Base-by-base conservation (phyloP, 2,888 invertebrate genomes). In the Nomada ruficornis region DNA sequence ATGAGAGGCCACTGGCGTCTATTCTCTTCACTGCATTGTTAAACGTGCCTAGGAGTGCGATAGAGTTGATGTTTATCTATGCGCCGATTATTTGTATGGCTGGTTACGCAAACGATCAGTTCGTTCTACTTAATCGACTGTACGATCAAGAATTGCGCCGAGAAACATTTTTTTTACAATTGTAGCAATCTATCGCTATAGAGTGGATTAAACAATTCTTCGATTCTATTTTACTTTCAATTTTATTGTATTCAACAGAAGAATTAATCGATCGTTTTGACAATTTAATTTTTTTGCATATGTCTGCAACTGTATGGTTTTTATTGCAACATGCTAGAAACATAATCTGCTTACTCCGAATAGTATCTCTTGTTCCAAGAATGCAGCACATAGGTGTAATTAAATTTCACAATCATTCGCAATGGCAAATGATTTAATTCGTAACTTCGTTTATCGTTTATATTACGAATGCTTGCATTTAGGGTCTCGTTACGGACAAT, bases 1-100 rank as follows among this genome's bases (percentile, higher is more conserved):
- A 62, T 47, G 18, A 55, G 50, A 47, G 52, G 36, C 60, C 60
- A 62, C 62, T 65, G 52, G 54, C 65, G 52, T 60, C 47, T 62
- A n/a, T 20, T 60, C 26, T 60, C 2, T 68, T 72, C 50, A 15
- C 57, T 15, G 36, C 23, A 20, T 11, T n/a, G 50, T 13, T 60
- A 23, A 47, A 29, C 42, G 67, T 23, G n/a, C 20, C 9, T 62
- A 9, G n/a, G 18, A 26, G 36, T 42, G 26, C 60, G 42, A 77
- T 71, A 13, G 63, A 55, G 50, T 2, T 23, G 9, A 10, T 10
- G 20, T 13, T 47, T 54, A 76, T 55, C 64, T 55, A 55, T n/a
- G 10, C 23, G 26, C 47, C 29, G 72, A 64, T 55, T 44, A 5
- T 44, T 11, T 1, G 44, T 11, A 4, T 15, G 23, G 11, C 18